Evolutionary conservation across 1,140 invertebrate genomes (phyloP).

Genomic region (Heliconius himera): DNA sequence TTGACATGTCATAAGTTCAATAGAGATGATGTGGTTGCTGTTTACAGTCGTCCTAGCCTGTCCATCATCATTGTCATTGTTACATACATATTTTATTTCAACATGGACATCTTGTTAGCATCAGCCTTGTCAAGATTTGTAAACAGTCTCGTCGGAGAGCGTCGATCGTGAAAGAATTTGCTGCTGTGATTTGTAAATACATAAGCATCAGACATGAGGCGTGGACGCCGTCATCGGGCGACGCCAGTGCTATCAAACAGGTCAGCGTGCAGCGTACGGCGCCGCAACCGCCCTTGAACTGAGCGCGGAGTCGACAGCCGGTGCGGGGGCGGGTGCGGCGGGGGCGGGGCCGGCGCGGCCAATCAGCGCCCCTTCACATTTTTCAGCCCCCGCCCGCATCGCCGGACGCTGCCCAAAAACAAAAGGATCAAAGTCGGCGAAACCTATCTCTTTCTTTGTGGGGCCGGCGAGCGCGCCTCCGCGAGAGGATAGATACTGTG

Average conservation of each 20-base stretch:
- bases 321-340: slow-evolving; percentile 58
- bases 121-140: slow-evolving; percentile 13
- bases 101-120: slow-evolving; percentile 3
- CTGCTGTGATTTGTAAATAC: slow-evolving; percentile 25
- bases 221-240: slow-evolving; percentile 32
- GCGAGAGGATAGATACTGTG: slow-evolving; percentile 80
- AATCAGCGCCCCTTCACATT: slow-evolving; percentile 80
- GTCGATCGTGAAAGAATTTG: slow-evolving; percentile 15
- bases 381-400: slow-evolving; percentile 76
- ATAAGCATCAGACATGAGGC: slow-evolving; percentile 15
- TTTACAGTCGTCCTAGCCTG: not conserved
- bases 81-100: slow-evolving; percentile 1
- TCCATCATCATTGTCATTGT: not conserved
- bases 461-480: slow-evolving; percentile 75
- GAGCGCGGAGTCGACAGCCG: slow-evolving; percentile 39
- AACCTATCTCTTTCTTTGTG: slow-evolving; percentile 82
- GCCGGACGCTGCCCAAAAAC: slow-evolving; percentile 80
- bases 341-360: slow-evolving; percentile 69
- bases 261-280: slow-evolving; percentile 49
- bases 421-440: slow-evolving; percentile 81
- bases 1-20: not conserved
- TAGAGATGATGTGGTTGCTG: not conserved
- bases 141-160: not conserved
- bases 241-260: slow-evolving; percentile 63
- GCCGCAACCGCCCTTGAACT: slow-evolving; percentile 77